Evolutionary conservation across 2,797 vertebrate genomes (phyloP), one percentile per base, ranked within the genome.

Genomic region (Hydrophis major): DNA sequence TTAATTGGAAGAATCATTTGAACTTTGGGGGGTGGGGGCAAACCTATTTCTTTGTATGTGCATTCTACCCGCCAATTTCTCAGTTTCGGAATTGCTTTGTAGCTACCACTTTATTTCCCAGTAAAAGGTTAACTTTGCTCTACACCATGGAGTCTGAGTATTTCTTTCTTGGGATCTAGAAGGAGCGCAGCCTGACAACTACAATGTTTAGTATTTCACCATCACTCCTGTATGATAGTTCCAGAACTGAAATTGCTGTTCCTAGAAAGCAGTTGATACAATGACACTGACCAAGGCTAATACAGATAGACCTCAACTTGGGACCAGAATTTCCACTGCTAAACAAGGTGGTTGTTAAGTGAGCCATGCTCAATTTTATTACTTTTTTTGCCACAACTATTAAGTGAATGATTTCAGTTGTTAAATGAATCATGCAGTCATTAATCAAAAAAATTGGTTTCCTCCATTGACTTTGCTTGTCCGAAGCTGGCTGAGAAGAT

Each of bases 191-290:
- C n/a, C n/a, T n/a, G n/a, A n/a, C n/a, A n/a, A n/a, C n/a, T 37
- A 32, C 69, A 78, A 37, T 42, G 3, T 78, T 78, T 78, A 37
- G 7, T 42, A 78, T 37, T 78, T 78, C 32, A 78, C 18, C 32
- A 42, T 42, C 16, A 4, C 69, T 42, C 1, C 32, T 22, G 69
- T 78, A 42, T 42, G 32, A 78, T 78, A 20, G 7, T 78, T 53
- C 47, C 47, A 59, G 42, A 94, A 91, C 95, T 95, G 92, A 96
- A 96, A 95, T 88, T 93, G 90, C 92, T 56, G 91, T 94, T 96
- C 94, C 90, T 95, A 97, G 96, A 92, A 91, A 95, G 95, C 94
- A 93, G 93, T 95, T 96, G 96, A 97, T 95, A 96, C 96, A 97
- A 97, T 95, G 96, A 94, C 95, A 96, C 95, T 47, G 94, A 94